These are phyloP conservation scores for Mechanitis mazaeus DNA, from an alignment of 2,888 invertebrate genomes.

Conservation along the genomic window DNA sequence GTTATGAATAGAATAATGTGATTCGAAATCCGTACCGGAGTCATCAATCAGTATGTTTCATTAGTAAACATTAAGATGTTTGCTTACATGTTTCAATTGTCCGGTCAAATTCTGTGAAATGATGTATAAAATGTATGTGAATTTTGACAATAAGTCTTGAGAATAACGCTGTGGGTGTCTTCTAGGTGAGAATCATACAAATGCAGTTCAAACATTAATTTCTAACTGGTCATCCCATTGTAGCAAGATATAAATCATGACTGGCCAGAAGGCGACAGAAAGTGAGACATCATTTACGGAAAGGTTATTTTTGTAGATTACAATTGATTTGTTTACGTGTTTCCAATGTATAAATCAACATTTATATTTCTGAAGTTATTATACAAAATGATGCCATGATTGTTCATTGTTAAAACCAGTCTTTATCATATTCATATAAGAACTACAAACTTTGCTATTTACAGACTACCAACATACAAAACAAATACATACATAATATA, in stretches of 20 bases:
- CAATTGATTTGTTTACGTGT: slow-evolving; percentile 23
- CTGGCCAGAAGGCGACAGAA: slow-evolving; percentile 36
- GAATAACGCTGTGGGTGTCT: slow-evolving; percentile 53
- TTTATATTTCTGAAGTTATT: background rate
- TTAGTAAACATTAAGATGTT: slow-evolving; percentile 78
- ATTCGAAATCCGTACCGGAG: slow-evolving; percentile 61
- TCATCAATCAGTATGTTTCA: slow-evolving; percentile 76
- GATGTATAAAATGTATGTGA: slow-evolving; percentile 42
- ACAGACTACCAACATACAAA: background rate
- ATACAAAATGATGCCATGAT: no score
- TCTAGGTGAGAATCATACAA: slow-evolving; percentile 49
- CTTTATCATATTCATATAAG: no score
- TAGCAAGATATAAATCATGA: slow-evolving; percentile 36
- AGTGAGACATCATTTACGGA: slow-evolving; percentile 47
- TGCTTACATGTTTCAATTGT: slow-evolving; percentile 73
- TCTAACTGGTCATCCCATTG: slow-evolving; percentile 37
- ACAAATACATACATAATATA: background rate
- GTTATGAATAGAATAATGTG: slow-evolving; percentile 70
- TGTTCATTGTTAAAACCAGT: no score
- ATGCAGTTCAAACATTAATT: slow-evolving; percentile 37
- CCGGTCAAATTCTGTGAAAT: slow-evolving; percentile 66
- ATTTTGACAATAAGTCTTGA: slow-evolving; percentile 2
- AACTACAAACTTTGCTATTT: no score
- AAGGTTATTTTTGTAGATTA: slow-evolving; percentile 14
- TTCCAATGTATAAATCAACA: slow-evolving; percentile 7